Evolutionary conservation across 64 coral and sea anemone species (phyloP).

Genomic region (Montipora sp.): DNA sequence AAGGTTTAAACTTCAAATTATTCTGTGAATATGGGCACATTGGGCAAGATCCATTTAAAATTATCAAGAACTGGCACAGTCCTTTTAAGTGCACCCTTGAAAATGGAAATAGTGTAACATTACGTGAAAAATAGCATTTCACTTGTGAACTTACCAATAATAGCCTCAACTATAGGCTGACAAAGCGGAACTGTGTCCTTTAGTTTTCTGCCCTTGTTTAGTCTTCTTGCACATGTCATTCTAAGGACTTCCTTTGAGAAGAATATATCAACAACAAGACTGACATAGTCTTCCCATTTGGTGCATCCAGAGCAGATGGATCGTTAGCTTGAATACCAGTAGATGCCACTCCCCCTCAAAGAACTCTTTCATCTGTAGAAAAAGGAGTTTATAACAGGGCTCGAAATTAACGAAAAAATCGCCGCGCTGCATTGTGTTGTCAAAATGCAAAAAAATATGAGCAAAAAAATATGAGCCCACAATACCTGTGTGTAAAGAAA

Average conservation of each 20-base stretch:
- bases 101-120: background rate
- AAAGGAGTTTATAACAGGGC: too few species aligned
- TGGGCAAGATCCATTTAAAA: background rate
- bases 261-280: constrained; percentile 47
- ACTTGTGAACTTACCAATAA: constrained; percentile 1
- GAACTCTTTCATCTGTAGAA: constrained; percentile 19
- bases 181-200: constrained; percentile 29
- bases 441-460: too few species aligned
- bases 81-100: background rate
- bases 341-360: constrained; percentile 48
- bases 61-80: background rate
- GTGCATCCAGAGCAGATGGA: constrained; percentile 5
- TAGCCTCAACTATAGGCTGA: constrained; percentile 23
- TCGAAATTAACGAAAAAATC: too few species aligned
- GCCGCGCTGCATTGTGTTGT: too few species aligned
- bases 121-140: constrained; percentile 1
- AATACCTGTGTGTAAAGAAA: too few species aligned
- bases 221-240: constrained; percentile 52
- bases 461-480: too few species aligned
- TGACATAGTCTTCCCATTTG: constrained; percentile 54
- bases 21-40: background rate
- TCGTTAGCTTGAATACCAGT: constrained; percentile 27
- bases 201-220: constrained; percentile 11
- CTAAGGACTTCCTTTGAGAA: constrained; percentile 38
- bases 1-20: background rate